Evolutionary conservation across 2,113 vertebrate genomes (phyloP), one percentile per base, ranked within the genome.

Genomic region (Anthoscopus minutus): DNA sequence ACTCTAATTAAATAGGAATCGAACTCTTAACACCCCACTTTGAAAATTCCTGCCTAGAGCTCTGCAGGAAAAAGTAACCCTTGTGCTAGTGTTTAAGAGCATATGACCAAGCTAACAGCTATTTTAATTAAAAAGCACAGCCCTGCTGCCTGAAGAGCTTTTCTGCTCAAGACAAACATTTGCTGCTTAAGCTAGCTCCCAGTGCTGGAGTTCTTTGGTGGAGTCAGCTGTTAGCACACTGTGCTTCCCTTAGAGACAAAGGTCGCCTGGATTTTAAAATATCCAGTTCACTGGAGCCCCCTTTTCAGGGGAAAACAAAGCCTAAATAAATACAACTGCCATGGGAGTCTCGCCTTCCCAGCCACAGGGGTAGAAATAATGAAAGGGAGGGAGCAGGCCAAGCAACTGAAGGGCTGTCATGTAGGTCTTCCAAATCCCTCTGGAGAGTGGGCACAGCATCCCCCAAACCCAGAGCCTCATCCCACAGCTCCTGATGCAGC

Each of bases 101-200:
- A 84, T 81, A 96, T 89, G 94, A 95, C 82, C 85, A 78, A 82
- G 72, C 79, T 78, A 91, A 67, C 94, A 93, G 92, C 72, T 80
- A 77, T 93, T 96, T 95, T 96, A 96, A 95, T 96, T 93, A 92
- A 89, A 96, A 94, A 92, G 81, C 67, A 90, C 31, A 73, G 67
- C 64, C 27, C 57, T 67, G 64, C 60, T 88, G 88, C 85, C 82
- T 81, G 89, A 96, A 96, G 89, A 96, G 87, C 87, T 94, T 95
- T 93, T 92, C 76, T 83, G n/a, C 72, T 94, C 66, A 92, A 93
- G 89, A 93, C 89, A 96, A 97, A 96, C 93, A 97, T 94, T 96
- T 86, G 71, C 60, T 94, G 62, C 94, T 95, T 81, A 91, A 93
- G 64, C 77, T 50, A 53, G 50, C 54, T 92, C 50, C 78, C 74